A percentile compares a stretch with the other conserved stretches of the same genome.
Evolutionary conservation across 2,113 vertebrate genomes (phyloP).

Genomic region (Bufo gargarizans): DNA sequence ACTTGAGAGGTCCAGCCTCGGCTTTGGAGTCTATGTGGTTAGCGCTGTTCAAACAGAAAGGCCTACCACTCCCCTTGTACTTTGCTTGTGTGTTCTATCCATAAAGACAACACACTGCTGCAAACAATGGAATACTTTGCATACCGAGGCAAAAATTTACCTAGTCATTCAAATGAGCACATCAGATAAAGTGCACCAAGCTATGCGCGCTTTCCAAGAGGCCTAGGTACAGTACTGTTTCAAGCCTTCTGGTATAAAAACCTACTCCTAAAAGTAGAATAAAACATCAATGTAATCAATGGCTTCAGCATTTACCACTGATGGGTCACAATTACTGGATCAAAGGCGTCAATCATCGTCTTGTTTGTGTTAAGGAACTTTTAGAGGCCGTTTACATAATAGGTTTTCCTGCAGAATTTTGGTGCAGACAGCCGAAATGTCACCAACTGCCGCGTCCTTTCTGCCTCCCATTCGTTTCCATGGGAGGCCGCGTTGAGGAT

Average conservation of each 20-base stretch:
- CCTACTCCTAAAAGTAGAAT: background rate
- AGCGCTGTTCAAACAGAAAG: constrained; percentile 34
- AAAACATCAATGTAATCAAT: background rate
- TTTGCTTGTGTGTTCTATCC: constrained; percentile 35
- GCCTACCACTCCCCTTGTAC: constrained; percentile 17
- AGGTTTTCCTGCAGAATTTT: too few relatives aligned
- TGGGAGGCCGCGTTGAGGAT: too few relatives aligned
- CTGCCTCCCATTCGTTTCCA: too few relatives aligned
- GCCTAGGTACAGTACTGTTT: background rate
- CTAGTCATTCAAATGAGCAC: constrained; percentile 18
- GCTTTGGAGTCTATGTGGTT: constrained; percentile 23
- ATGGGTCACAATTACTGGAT: background rate
- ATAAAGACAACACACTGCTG: constrained; percentile 38
- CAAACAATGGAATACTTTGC: constrained; percentile 46
- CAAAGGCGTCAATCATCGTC: background rate
- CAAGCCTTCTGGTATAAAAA: background rate
- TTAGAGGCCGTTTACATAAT: too few relatives aligned
- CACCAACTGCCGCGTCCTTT: too few relatives aligned
- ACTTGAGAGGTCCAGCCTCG: background rate
- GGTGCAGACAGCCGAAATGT: too few relatives aligned
- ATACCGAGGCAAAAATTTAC: constrained; percentile 43
- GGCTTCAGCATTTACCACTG: background rate
- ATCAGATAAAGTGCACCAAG: background rate
- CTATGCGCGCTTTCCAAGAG: background rate
- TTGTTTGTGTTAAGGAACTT: too few relatives aligned